Conservation (phyloP, 2,797 vertebrate species). For the Numenius phaeopus region DNA sequence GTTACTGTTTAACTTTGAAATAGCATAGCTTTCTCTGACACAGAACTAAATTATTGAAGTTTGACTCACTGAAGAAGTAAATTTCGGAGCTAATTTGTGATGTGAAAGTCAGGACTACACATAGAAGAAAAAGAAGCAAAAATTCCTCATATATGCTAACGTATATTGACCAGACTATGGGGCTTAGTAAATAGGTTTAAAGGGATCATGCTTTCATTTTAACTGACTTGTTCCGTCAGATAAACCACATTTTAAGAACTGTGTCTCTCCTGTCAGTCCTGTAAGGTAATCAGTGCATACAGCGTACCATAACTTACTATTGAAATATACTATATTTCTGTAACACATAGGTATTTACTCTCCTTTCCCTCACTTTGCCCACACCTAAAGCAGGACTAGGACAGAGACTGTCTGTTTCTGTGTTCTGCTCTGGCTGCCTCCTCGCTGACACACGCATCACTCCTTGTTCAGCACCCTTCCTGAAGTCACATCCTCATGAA, state of each 20-base stretch:
- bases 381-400: neutral
- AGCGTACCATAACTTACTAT: neutral
- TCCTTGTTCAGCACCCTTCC: neutral
- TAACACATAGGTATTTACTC: neutral
- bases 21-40: neutral
- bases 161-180: neutral
- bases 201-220: neutral
- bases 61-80: conserved; percentile 15
- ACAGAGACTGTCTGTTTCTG: neutral
- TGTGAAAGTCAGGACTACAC: neutral
- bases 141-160: neutral
- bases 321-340: neutral
- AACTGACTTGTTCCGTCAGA: neutral
- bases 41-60: conserved; percentile 31
- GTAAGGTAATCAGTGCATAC: neutral
- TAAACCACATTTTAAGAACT: neutral
- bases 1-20: neutral
- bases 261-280: neutral
- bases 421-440: neutral
- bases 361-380: neutral
- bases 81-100: conserved; percentile 6
- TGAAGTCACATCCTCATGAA: neutral
- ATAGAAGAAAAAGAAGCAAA: neutral
- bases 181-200: neutral
- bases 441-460: neutral